Percentiles rank a stretch among this genome's conserved stretches.
These are phyloP conservation scores for Nomada hirtipes DNA, from an alignment of 2,888 invertebrate species.

Conservation along the genomic window DNA sequence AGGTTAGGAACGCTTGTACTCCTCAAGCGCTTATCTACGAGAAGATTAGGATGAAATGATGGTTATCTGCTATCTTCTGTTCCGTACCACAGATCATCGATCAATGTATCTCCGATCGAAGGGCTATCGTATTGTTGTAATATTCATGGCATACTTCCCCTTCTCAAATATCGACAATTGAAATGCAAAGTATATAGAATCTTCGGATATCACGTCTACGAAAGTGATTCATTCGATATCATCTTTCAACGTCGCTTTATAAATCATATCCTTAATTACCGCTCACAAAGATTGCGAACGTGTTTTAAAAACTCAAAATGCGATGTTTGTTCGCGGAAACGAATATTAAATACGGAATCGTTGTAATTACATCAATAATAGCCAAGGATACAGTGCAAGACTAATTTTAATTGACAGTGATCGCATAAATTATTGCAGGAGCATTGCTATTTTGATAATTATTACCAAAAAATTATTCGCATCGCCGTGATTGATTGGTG, in stretches of 20 bases:
- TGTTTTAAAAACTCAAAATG: too few species aligned
- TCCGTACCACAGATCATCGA: neutral
- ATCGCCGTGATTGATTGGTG: neutral
- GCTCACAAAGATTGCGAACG: too few species aligned
- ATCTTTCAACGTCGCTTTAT: neutral
- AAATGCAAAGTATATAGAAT: neutral
- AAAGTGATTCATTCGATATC: neutral
- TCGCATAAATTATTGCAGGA: too few species aligned
- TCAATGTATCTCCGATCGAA: neutral
- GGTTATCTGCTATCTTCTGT: conserved; percentile 4
- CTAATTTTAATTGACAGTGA: too few species aligned
- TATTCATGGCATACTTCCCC: neutral
- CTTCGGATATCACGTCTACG: neutral
- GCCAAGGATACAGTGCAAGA: too few species aligned
- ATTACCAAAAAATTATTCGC: too few species aligned
- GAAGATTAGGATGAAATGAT: conserved; percentile 20
- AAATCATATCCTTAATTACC: too few species aligned
- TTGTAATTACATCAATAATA: too few species aligned
- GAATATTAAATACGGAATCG: too few species aligned
- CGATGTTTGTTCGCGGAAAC: too few species aligned
- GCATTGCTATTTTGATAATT: too few species aligned
- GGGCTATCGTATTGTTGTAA: neutral
- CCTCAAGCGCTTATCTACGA: conserved; percentile 9
- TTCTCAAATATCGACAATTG: neutral
- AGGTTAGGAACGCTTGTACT: conserved; percentile 28